Evolutionary conservation across 2,888 invertebrate species (phyloP).

Genomic region (Steromphala cineraria): DNA sequence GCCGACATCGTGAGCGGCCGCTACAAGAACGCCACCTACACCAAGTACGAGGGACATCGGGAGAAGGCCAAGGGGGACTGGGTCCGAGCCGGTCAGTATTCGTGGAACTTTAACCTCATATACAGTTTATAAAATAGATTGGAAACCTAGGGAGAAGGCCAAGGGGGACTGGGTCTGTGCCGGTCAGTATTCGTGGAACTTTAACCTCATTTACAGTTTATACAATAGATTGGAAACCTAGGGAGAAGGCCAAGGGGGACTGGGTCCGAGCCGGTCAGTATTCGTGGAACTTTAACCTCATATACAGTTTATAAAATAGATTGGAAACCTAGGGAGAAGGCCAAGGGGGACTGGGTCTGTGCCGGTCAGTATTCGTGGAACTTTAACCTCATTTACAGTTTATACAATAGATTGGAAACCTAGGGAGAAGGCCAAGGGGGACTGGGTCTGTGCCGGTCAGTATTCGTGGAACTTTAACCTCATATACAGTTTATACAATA

Average conservation of each 20-base stretch:
- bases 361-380: conserved; percentile 61
- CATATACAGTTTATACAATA: no score
- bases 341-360: conserved; percentile 71
- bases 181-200: conserved; percentile 53
- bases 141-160: conserved; percentile 51
- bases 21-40: conserved; percentile 71
- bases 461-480: no score
- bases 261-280: conserved; percentile 73
- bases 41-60: conserved; percentile 68
- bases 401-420: no score
- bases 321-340: conserved; percentile 54
- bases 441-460: no score
- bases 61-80: conserved; percentile 63
- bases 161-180: conserved; percentile 73
- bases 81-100: conserved; percentile 71
- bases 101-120: neutral
- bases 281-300: neutral
- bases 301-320: no score
- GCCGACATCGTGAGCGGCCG: conserved; percentile 59
- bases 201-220: no score
- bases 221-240: no score
- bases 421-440: no score
- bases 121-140: no score
- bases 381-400: no score
- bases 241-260: conserved; percentile 53